A percentile compares a stretch with the other conserved stretches of the same genome.
These are phyloP conservation scores for Athalia cordata DNA, from an alignment of 2,888 invertebrate genomes.

Conservation along the genomic window DNA sequence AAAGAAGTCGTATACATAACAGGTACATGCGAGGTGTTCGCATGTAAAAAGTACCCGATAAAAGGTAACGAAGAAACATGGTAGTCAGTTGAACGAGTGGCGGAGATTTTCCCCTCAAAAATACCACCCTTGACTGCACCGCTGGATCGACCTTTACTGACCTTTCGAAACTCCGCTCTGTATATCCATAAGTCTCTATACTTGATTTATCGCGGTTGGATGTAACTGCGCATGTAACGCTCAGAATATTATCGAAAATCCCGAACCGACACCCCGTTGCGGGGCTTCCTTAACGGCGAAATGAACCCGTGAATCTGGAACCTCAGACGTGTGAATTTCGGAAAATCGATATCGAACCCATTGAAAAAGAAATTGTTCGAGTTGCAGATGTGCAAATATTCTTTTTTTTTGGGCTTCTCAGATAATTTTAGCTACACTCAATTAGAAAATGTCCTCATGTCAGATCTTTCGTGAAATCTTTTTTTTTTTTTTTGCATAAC, in stretches of 20 bases:
- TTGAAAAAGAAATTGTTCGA: not conserved
- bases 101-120: not conserved
- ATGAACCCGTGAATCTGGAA: slow-evolving; percentile 27
- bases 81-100: not conserved
- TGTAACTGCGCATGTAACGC: slow-evolving; percentile 30
- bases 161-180: not conserved
- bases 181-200: not conserved
- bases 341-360: slow-evolving; percentile 3
- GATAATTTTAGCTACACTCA: no score
- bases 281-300: slow-evolving; percentile 18
- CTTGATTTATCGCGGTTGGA: slow-evolving; percentile 21
- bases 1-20: slow-evolving; percentile 6
- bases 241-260: not conserved
- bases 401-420: no score
- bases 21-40: not conserved
- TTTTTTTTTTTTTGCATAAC: no score
- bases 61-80: slow-evolving; percentile 5
- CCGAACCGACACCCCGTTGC: not conserved
- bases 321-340: slow-evolving; percentile 4
- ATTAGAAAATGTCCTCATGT: no score
- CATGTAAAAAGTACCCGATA: slow-evolving; percentile 1
- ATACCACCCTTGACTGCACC: not conserved
- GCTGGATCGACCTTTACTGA: not conserved
- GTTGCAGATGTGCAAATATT: no score
- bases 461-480: no score